phyloP scores from a whole-genome alignment of 2,113 vertebrate species.

The Phaetusa simplex region DNA sequence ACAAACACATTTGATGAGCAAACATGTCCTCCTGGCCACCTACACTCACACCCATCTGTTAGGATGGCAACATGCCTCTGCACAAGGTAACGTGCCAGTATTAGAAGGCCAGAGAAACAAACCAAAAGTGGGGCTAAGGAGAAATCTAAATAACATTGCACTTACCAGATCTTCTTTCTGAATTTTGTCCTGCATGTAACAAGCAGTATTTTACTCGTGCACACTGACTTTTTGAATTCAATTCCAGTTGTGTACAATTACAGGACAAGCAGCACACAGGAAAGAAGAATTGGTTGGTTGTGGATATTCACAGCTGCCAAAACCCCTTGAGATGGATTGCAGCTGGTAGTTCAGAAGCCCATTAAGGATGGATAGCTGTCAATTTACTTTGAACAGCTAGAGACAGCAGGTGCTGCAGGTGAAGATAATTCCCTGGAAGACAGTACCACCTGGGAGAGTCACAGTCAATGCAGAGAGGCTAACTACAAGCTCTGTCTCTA shows the following conservation, averaged over 20 bases:
- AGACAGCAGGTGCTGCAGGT: slow-evolving; percentile 5
- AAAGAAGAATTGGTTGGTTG: neutral
- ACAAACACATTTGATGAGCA: slow-evolving; percentile 63
- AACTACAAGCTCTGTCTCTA: neutral
- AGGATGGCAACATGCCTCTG: slow-evolving; percentile 46
- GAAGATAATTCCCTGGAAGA: slow-evolving; percentile 29
- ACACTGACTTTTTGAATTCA: neutral
- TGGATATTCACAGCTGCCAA: neutral
- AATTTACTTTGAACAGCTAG: neutral
- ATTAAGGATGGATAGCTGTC: neutral
- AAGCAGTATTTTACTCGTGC: neutral
- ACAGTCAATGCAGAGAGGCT: neutral
- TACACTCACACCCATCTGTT: slow-evolving; percentile 68
- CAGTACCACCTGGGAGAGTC: neutral
- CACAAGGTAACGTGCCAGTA: slow-evolving; percentile 31
- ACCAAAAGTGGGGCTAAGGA: neutral
- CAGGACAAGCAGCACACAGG: neutral
- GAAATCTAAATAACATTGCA: neutral
- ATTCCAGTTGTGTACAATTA: neutral
- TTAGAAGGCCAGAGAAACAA: slow-evolving; percentile 21
- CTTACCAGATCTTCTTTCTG: neutral
- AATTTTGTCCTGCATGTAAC: neutral
- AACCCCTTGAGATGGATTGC: neutral
- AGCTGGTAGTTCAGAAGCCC: neutral
- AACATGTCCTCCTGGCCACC: slow-evolving; percentile 62